Conservation (phyloP, 2,888 invertebrate species). For the Zaprionus lineosus region DNA sequence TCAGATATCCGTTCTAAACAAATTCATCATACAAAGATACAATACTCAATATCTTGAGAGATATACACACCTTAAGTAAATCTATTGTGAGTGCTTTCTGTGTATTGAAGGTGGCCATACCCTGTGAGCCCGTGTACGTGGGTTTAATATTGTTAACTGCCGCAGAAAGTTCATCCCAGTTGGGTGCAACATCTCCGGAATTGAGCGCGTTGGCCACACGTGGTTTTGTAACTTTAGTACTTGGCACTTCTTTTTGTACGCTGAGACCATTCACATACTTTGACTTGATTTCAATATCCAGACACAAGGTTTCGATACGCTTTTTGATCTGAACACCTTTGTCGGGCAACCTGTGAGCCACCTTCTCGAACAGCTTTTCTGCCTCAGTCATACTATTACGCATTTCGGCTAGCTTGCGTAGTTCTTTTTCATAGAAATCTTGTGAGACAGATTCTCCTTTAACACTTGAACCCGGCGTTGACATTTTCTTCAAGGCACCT, state of each 20-base stretch:
- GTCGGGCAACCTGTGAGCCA: conserved; percentile 85
- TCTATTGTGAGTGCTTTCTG: conserved; percentile 89
- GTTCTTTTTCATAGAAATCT: conserved; percentile 82
- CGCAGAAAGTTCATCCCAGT: conserved; percentile 80
- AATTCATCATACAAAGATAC: conserved; percentile 63
- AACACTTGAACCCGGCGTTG: background rate
- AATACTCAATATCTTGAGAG: background rate
- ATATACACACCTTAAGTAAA: conserved; percentile 84
- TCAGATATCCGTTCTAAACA: conserved; percentile 80
- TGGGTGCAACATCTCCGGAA: conserved; percentile 31
- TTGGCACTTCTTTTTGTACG: conserved; percentile 70
- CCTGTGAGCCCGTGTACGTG: conserved; percentile 82
- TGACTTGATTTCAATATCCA: conserved; percentile 83
- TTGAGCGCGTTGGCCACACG: conserved; percentile 5
- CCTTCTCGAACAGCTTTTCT: conserved; percentile 68
- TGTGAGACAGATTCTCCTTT: conserved; percentile 56
- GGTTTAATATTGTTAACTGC: conserved; percentile 80
- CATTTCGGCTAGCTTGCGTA: conserved; percentile 83
- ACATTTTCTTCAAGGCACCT: conserved; percentile 17
- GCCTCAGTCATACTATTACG: conserved; percentile 83
- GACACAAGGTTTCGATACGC: conserved; percentile 83
- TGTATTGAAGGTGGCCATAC: conserved; percentile 87
- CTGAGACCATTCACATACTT: conserved; percentile 84
- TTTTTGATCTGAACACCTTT: conserved; percentile 85
- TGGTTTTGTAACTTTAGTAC: conserved; percentile 8